Conservation (phyloP, 2,113 vertebrate species). For the Rafetus swinhoei region DNA sequence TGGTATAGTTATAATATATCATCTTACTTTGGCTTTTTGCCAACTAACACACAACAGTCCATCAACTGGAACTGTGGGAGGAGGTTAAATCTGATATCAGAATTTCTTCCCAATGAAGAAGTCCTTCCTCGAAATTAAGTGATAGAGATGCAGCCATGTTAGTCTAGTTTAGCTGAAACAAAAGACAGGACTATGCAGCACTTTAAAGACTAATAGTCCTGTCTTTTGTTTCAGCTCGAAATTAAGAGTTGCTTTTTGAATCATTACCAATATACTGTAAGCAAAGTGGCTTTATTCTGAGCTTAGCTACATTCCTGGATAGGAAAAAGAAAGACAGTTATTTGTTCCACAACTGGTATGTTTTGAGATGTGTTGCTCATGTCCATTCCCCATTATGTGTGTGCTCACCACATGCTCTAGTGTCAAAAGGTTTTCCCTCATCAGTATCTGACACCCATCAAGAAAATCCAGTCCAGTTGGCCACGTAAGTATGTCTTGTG, state of each 20-base stretch:
- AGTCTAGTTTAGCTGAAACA: no score
- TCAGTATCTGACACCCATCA: no score
- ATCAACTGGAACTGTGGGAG: conserved; percentile 39
- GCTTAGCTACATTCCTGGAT: neutral
- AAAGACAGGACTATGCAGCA: no score
- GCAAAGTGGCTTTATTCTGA: conserved; percentile 9
- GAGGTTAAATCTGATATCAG: conserved; percentile 37
- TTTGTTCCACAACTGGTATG: no score
- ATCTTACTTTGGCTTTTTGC: conserved; percentile 23
- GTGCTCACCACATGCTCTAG: no score
- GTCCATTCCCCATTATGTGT: no score
- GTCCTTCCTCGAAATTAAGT: neutral
- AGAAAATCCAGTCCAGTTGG: no score
- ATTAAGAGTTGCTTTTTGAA: conserved; percentile 33
- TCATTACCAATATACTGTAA: conserved; percentile 2
- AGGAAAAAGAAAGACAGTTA: neutral
- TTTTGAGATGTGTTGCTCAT: no score
- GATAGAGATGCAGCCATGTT: no score
- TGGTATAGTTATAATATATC: neutral
- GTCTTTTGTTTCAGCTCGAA: neutral
- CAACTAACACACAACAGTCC: conserved; percentile 7
- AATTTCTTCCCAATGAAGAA: conserved; percentile 27
- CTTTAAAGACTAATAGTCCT: no score
- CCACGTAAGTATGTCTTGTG: no score
- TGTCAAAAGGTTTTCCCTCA: no score